Base-by-base conservation (phyloP, 2,113 vertebrate genomes). In the Physeter macrocephalus region DNA sequence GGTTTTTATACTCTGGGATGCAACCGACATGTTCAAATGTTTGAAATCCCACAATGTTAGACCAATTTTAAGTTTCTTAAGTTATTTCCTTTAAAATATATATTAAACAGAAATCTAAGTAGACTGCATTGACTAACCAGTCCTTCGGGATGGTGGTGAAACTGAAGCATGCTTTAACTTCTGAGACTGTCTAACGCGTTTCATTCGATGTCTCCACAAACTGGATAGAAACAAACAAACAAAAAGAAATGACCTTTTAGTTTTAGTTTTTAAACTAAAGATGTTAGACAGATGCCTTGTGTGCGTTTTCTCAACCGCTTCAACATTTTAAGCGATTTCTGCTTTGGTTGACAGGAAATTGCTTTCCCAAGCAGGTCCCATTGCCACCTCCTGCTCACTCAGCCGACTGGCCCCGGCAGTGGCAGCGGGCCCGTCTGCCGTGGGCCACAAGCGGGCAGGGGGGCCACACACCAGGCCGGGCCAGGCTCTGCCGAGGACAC, bases 1-100 rank as follows among this genome's bases (percentile, higher is more conserved):
- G 98, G 98, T 97, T 98, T 98, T 99, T 99, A 98, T 99, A 98
- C 98, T 99, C 98, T 99, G 98, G 98, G 98, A 99, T 99, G 99
- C 99, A 99, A 98, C 97, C 98, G 95, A 99, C 98, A 98, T 99
- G 98, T 99, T 99, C 98, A 98, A 99, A 99, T 99, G 98, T 99
- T 99, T 99, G 98, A 99, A 98, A 98, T 99, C 99, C 98, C 98
- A 98, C 97, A 98, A 98, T 98, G 98, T 98, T 98, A 99, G 98
- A 98, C 98, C 98, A 98, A 99, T 98, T 99, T 98, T 98, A 98
- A 98, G 97, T 99, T 99, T 97, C 97, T 99, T 98, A 98, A 99
- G 98, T 98, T 98, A 99, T 99, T 99, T 97, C 98, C 98, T 98
- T 99, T 97, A 98, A 98, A 97, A 98, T 98, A 98, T 98, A 97